phyloP scores from a whole-genome alignment of 2,888 invertebrate species.

The Nemoura dubitans region DNA sequence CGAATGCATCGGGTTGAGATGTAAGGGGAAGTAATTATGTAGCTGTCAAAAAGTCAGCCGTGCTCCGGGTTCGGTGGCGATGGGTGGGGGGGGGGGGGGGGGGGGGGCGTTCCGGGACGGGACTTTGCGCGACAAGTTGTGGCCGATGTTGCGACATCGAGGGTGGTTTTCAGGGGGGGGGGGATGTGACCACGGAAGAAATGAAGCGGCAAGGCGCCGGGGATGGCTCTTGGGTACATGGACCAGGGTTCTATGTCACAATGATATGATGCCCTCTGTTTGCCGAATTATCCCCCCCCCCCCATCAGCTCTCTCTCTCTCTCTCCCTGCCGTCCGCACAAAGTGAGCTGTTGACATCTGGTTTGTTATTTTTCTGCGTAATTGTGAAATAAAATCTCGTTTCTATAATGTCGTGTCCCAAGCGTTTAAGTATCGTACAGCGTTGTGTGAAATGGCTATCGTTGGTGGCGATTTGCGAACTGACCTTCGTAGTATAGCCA shows the following conservation, averaged over 20 bases:
- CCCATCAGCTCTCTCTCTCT: not conserved
- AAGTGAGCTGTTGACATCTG: too few species aligned
- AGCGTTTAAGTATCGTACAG: too few species aligned
- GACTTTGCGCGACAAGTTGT: not conserved
- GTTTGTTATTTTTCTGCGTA: too few species aligned
- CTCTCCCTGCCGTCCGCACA: not conserved
- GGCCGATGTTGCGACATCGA: not conserved
- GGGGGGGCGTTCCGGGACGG: conserved; percentile 25
- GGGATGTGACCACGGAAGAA: not conserved
- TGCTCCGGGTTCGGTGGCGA: conserved; percentile 3
- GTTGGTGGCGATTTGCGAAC: too few species aligned
- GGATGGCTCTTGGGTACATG: conserved; percentile 4
- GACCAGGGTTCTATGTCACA: not conserved
- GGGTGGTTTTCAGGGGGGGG: not conserved
- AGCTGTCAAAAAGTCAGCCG: conserved; percentile 31
- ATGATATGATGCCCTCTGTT: not conserved
- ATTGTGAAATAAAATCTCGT: too few species aligned
- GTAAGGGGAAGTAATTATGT: conserved; percentile 14
- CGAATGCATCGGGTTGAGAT: not conserved
- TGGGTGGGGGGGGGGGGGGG: conserved; percentile 40
- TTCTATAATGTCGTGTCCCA: too few species aligned
- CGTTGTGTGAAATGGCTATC: too few species aligned
- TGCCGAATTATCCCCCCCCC: conserved; percentile 17
- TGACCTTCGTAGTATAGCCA: too few species aligned
- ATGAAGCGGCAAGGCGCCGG: conserved; percentile 25